Base-by-base conservation (phyloP, 2,888 invertebrate species). In the Cerceris ruficornis region DNA sequence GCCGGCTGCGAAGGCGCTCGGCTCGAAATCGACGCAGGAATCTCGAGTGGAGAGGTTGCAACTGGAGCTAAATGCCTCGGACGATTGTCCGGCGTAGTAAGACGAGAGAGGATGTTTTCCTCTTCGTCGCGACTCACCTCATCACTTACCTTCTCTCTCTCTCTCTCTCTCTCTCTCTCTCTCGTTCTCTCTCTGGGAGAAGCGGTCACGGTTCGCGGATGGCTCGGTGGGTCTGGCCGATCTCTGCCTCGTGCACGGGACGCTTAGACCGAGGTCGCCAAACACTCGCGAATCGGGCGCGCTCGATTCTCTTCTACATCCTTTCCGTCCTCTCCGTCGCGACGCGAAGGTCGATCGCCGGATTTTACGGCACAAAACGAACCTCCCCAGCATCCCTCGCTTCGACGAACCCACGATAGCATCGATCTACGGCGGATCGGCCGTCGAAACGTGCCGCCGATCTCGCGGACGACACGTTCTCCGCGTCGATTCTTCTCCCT, bases 221-320 rank as follows among this genome's bases (percentile, higher is more conserved):
- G 4, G 28, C 28, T 28, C 28, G 28, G 28, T 28, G 28, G 28
- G 28, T 28, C 28, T 28, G 28, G 28, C 28, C 28, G 28, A 28
- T 28, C 28, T 4, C 28, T 28, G 62, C 59, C 66, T 76, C 70
- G 59, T 68, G 71, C 60, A 17, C 55, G 58, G 43, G 59, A 67
- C 57, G 68, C 77, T 78, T 78, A 69, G 77, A 77, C 78, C 77
- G 66, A 78, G 78, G 77, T 76, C 77, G 77, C 71, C 68, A 68
- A 64, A 46, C 68, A 60, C 77, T 77, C 68, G 57, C 57, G 60
- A 42, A 52, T 69, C 52, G 13, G 50, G 2, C 28, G 28, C 28
- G 28, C 28, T 28, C 28, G 28, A 59, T 49, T 15, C 66, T 57
- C 65, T 75, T 61, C 75, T 76, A 61, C 46, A 67, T 57, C 66